phyloP scores from a whole-genome alignment of 1,140 invertebrate genomes.

The Mylabris phalerata region DNA sequence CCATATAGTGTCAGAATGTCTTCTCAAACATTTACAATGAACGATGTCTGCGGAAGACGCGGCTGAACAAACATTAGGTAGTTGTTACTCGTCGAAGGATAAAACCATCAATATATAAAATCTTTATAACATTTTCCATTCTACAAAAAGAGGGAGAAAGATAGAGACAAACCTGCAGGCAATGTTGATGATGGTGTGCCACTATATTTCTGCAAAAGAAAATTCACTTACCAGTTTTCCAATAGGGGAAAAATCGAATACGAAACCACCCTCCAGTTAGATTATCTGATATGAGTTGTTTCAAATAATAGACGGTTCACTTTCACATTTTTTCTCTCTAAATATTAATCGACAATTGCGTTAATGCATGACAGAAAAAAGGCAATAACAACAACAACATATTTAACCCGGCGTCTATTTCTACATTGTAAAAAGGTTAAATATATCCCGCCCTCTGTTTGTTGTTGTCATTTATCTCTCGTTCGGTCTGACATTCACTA shows the following conservation, averaged over 20 bases:
- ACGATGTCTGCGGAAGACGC: slow-evolving; percentile 15
- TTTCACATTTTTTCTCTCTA: no score
- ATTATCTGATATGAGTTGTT: no score
- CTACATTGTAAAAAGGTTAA: slow-evolving; percentile 17
- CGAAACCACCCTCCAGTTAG: no score
- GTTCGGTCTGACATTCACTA: slow-evolving; percentile 17
- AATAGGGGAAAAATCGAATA: no score
- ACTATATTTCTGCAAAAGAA: neutral
- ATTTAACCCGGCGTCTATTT: slow-evolving; percentile 2
- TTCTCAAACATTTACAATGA: slow-evolving; percentile 8
- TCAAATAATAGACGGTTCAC: no score
- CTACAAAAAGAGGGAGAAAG: neutral
- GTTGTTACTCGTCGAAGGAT: slow-evolving; percentile 16
- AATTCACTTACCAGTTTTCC: no score
- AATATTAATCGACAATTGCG: neutral
- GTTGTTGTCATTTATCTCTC: slow-evolving; percentile 19
- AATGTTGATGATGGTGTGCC: neutral
- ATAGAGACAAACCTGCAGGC: neutral
- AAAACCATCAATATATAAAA: slow-evolving; percentile 14
- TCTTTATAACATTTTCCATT: neutral
- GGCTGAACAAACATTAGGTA: slow-evolving; percentile 19
- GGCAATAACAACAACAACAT: neutral
- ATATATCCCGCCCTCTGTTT: slow-evolving; percentile 20
- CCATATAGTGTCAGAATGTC: neutral
- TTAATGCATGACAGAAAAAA: neutral